Base-by-base conservation (phyloP, 2,797 vertebrate genomes). In the Tokudaia tokunoshimensis region DNA sequence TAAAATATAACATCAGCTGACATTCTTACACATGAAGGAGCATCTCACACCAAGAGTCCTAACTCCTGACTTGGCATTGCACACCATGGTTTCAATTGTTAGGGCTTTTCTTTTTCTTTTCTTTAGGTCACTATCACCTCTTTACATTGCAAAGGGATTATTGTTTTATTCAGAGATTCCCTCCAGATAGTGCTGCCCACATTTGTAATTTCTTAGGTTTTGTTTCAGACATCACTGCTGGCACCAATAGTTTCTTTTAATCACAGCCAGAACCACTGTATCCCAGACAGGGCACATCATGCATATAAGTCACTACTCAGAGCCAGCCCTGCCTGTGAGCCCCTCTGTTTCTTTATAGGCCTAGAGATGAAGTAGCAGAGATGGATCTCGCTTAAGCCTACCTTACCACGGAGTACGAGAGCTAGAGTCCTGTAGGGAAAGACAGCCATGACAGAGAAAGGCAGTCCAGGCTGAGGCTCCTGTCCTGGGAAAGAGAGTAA, bases 271-370 rank as follows among this genome's bases (percentile, higher is more conserved):
- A n/a, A 34, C 84, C 13, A 1, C 63, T 17, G 12, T 41, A 55
- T 2, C 3, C 50, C 7, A 2, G 1, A n/a, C 0, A 2, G 24
- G 59, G n/a, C 29, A 11, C n/a, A 34, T 3, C 4, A 31, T 52
- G 6, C 1, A 1, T 31, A 24, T 41, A 4, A 7, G 3, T 37
- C 4, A 2, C 24, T 37, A 37, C 70, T 26, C 29, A 29, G 9
- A 44, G 22, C 3, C 31, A 14, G 3, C 9, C 8, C 14, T 55
- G 6, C 70, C 37, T 72, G 26, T 3, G 17, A 79, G 1, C 10
- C 14, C 15, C 11, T 6, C 13, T 4, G 47, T 86, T 52, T 22
- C 7, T 72, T 31, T 37, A n/a, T 2, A 63, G 63, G 29, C 13
- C 34, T 41, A 31, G 19, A 9, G 15, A 52, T 10, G 55, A 47